Base-by-base conservation (phyloP, 2,113 vertebrate genomes). In the Zosterops borbonicus region DNA sequence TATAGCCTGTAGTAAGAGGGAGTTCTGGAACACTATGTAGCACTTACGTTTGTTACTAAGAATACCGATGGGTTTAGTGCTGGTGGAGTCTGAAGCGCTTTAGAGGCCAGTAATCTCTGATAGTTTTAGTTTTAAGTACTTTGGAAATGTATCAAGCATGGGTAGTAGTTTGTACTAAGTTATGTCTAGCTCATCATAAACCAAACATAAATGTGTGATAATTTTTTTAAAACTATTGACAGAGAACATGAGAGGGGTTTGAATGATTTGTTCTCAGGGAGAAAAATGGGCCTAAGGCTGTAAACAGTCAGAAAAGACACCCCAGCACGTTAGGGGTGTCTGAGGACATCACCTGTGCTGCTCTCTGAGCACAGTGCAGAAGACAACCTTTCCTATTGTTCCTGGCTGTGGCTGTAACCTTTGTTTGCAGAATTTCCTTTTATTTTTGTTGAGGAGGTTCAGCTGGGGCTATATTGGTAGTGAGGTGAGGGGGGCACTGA, bases 371-470 rank as follows among this genome's bases (percentile, higher is more conserved):
- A 73, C 22, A 62, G n/a, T 14, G 14, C 46, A 55, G 33, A 62
- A 70, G 33, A 55, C 44, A 76, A 23, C 68, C 35, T 95, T 92
- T 58, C 37, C 31, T 74, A 15, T 77, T 86, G 29, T 74, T 92
- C 35, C 41, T 68, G 27, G 27, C 63, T 46, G 11, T 75, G 56
- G 27, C 58, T 85, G 46, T 71, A 70, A 83, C 35, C 69, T 93
- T 81, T 90, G 82, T 76, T 90, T 86, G 50, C 60, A 81, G 91
- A 87, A 63, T 86, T 94, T 83, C 55, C 65, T 59, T 89, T 81
- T 81, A 12, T 74, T 96, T 93, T 74, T 90, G 41, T 65, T 44
- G 60, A 91, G 80, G 95, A 92, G 88, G 80, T 83, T 92, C 50
- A 56, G 25, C 91, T 67, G 56, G 71, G n/a, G 35, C 56, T 93